Evolutionary conservation across 1,140 invertebrate genomes (phyloP), one percentile per base, ranked within the genome.

Genomic region (Diploscapter pachys): DNA sequence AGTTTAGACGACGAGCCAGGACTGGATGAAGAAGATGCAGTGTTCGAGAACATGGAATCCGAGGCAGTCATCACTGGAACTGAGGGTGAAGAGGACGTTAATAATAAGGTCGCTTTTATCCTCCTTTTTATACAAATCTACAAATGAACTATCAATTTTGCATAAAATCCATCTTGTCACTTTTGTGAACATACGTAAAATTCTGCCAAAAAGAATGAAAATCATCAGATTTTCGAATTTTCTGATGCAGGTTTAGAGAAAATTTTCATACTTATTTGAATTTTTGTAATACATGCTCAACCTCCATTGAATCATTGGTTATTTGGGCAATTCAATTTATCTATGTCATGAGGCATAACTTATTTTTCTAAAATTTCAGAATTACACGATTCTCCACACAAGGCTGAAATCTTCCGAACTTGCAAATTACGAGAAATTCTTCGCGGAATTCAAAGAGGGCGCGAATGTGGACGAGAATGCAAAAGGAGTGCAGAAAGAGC

Each of bases 391-490:
- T 11, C 57, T 2, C 6, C 66, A 68, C 51, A 55, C 73, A 4
- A 6, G 59, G 9, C 54, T 74, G 6, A 76, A 56, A 51, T 62
- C 68, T 4, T 56, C 71, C 51, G 59, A 76, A 65, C 53, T 76
- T 3, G 51, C 67, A 0, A 64, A 76, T 5, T 82, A 81, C 57
- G 65, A 50, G 4, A 50, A 78, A 5, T 57, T 75, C 13, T 81
- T 81, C 54, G 55, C 52, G 3, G 81, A 82, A 63, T 72, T 65
- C 52, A 74, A 81, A 31, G 74, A 81, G 48, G 75, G 74, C 48
- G 69, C 31, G 31, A 31, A 31, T 31, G 31, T 31, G 31, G 31
- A 31, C 31, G 31, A 31, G 31, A 31, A 31, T 31, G 31, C 31
- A 31, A 31, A 31, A 31, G 31, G 31, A 31, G 31, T 31, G 31